A percentile compares a stretch with the other conserved stretches of the same genome.
Conservation (phyloP, 2,113 vertebrate species). For the Colinus virginianus region DNA sequence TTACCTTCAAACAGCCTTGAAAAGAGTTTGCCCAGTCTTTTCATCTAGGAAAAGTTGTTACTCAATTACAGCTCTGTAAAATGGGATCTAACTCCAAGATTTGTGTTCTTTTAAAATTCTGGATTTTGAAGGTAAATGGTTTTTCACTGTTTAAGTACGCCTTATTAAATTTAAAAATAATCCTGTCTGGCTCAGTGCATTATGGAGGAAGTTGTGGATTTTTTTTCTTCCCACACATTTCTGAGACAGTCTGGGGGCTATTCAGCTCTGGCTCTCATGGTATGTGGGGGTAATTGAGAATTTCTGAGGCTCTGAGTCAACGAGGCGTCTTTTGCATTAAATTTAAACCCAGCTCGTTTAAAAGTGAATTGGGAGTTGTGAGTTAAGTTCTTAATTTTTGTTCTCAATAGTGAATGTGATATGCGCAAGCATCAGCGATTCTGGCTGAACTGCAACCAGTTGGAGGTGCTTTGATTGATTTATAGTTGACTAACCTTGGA, state of each 20-base stretch:
- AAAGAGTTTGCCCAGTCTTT: background rate
- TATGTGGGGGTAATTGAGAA: no score
- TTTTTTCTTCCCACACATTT: background rate
- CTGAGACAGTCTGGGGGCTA: background rate
- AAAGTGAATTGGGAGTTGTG: background rate
- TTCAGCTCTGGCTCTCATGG: background rate
- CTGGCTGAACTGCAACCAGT: background rate
- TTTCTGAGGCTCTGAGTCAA: background rate
- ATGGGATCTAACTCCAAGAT: background rate
- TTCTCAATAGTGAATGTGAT: background rate
- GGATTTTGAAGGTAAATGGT: background rate
- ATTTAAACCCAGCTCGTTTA: background rate
- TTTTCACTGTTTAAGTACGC: background rate
- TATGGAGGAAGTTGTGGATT: background rate
- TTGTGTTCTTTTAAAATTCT: background rate
- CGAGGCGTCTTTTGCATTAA: background rate
- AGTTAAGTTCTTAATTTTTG: background rate
- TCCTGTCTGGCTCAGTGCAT: background rate
- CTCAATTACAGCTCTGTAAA: background rate
- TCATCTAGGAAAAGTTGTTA: background rate
- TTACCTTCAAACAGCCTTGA: conserved; percentile 59
- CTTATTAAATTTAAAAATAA: background rate
- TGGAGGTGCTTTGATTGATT: background rate
- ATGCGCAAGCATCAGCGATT: background rate
- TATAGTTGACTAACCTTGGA: background rate